phyloP scores from a whole-genome alignment of 1,140 invertebrate species.

The Leptinotarsa texana region DNA sequence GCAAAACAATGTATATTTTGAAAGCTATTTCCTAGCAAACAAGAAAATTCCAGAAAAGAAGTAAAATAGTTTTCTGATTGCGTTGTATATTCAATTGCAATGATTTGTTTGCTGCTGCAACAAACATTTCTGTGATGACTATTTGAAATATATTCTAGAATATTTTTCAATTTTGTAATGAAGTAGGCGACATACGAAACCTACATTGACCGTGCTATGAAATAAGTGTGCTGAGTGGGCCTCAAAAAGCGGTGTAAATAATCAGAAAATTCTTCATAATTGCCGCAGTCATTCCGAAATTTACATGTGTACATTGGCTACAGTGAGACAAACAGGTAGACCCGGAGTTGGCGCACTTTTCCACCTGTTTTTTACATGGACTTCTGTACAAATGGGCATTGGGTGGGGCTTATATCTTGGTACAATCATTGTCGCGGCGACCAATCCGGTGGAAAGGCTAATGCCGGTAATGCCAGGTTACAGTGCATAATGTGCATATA shows the following conservation, averaged over 20 bases:
- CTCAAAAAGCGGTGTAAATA: conserved; percentile 31
- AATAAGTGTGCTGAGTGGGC: not conserved
- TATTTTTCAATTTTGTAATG: no score
- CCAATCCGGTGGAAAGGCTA: conserved; percentile 41
- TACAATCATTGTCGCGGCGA: conserved; percentile 43
- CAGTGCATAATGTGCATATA: conserved; percentile 44
- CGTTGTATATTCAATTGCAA: no score
- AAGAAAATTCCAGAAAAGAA: no score
- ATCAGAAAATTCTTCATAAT: conserved; percentile 43
- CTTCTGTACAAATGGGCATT: conserved; percentile 37
- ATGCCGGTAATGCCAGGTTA: conserved; percentile 46
- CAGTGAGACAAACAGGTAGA: conserved; percentile 29
- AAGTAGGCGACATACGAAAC: not conserved
- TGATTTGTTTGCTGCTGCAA: no score
- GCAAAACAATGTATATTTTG: no score
- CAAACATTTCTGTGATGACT: no score
- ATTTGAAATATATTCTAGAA: no score
- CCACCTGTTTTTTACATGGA: conserved; percentile 34
- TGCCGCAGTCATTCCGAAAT: conserved; percentile 39
- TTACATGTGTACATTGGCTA: conserved; percentile 43
- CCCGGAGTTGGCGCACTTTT: not conserved
- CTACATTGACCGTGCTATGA: no score
- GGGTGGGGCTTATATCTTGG: conserved; percentile 44
- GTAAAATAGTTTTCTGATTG: no score
- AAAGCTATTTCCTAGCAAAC: no score